Base-by-base conservation (phyloP, 2,797 vertebrate genomes). In the Rhynchonycteris naso region DNA sequence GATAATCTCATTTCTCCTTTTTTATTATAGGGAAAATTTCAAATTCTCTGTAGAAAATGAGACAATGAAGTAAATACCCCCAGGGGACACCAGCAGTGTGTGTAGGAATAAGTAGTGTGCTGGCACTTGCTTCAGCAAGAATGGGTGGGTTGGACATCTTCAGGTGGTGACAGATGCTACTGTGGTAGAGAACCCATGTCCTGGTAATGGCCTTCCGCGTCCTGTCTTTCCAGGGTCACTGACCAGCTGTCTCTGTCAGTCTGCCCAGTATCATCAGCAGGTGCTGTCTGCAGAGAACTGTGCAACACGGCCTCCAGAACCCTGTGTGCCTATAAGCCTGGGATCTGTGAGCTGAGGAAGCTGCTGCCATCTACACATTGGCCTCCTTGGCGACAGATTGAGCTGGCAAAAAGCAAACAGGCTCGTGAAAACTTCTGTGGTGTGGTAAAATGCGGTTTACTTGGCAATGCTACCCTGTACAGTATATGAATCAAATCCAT, bases 1-100 rank as follows among this genome's bases (percentile, higher is more conserved):
- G 13, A 21, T 35, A n/a, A 76, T 4, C 35, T 7, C 24, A 0
- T 35, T 52, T 86, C 19, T 47, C n/a, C 4, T 74, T 87, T 81
- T 66, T 74, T 93, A 24, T 22, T 22, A 54, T 8, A 69, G n/a
- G 33, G 30, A 74, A 38, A 35, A 16, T 30, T 82, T 43, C 72
- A 66, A 22, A 66, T 52, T 90, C 63, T 26, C 12, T 84, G 52
- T 9, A 81, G 71, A 88, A 95, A 91, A 26, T 14, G 22, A 61
- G 59, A 69, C 21, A 16, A 24, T 47, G 52, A 72, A 74, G 30
- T 69, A 76, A 84, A 78, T 16, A 8, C 3, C 2, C 5, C 65
- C 35, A 28, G 9, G 43, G 75, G 50, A 65, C 47, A 54, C 0
- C 30, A 13, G 50, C 14, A 4, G 35, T 38, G 12, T 7, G 5